Conservation (phyloP, 2,113 vertebrate genomes). For the Chamaetylas fuelleborni region DNA sequence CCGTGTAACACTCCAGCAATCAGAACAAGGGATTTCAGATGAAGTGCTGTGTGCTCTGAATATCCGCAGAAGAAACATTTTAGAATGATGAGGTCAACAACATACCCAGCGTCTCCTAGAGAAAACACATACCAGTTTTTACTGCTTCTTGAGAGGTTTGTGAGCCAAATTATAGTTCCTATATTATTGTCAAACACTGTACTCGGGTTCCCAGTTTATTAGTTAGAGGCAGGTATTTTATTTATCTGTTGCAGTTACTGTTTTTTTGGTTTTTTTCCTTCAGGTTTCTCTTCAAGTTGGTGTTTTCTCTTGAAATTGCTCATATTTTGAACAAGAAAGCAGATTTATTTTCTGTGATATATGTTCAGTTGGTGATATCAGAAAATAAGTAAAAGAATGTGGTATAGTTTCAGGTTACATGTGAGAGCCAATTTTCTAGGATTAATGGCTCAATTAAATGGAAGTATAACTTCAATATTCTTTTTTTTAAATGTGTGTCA, state of each 20-base stretch:
- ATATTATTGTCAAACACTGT: slow-evolving; percentile 40
- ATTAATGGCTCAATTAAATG: slow-evolving; percentile 64
- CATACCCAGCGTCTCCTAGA: slow-evolving; percentile 15
- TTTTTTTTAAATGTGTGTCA: slow-evolving; percentile 33
- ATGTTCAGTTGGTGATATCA: slow-evolving; percentile 2
- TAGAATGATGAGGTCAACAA: slow-evolving; percentile 45
- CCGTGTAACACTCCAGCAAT: slow-evolving; percentile 16
- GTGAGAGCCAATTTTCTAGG: slow-evolving; percentile 42
- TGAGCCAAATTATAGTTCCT: slow-evolving; percentile 58
- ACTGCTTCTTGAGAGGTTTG: slow-evolving; percentile 57
- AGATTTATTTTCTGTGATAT: slow-evolving; percentile 22
- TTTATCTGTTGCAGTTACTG: slow-evolving; percentile 4
- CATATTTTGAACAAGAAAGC: slow-evolving; percentile 21
- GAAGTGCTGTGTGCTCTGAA: not conserved
- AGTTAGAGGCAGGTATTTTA: slow-evolving; percentile 31
- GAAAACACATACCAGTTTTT: slow-evolving; percentile 25
- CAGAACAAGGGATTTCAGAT: not conserved
- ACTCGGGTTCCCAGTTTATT: slow-evolving; percentile 30
- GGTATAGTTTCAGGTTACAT: slow-evolving; percentile 37
- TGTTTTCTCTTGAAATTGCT: slow-evolving; percentile 30
- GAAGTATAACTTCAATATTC: slow-evolving; percentile 40
- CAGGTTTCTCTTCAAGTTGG: not conserved
- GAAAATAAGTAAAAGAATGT: slow-evolving; percentile 13
- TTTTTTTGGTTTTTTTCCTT: not conserved
- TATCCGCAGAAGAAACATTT: not conserved